Evolutionary conservation across 2,888 invertebrate genomes (phyloP), one percentile per base, ranked within the genome.

Genomic region (Drosophila siamana): DNA sequence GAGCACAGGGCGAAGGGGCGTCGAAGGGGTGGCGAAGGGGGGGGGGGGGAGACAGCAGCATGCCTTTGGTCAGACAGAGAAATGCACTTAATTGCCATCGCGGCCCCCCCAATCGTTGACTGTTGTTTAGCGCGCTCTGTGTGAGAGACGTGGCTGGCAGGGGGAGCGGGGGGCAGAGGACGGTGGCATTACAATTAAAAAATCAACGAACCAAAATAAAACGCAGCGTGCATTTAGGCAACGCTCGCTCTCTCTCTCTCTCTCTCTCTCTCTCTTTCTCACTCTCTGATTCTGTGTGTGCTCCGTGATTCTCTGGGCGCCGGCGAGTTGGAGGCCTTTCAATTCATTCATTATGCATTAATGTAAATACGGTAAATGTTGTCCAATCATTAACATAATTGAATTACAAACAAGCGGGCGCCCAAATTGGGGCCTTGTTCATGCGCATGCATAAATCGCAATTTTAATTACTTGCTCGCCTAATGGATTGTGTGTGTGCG

Each of bases 311-410:
- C 30, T 8, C 1, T n/a, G n/a, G n/a, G n/a, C n/a, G 16, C 4
- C 11, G 36, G 9, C 24, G 61, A n/a, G n/a, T n/a, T n/a, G n/a
- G n/a, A n/a, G n/a, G 40, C 54, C 51, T 69, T 67, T 60, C 74
- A 73, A 78, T 85, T 90, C 88, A 90, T 91, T 91, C 90, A 90
- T 90, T 91, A 91, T 90, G 91, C 90, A 91, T 91, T 91, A 91
- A 90, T 90, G 90, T 90, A 90, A 90, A 90, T 90, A 90, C 91
- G 90, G 90, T 90, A 90, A 91, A 91, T 90, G 90, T 90, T 91
- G 90, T 91, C 88, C 90, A 90, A 91, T 90, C 91, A 90, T 90
- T 90, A 90, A 91, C 90, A 91, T 90, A 90, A 90, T 90, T 90
- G 91, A 90, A 90, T 90, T 90, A 91, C 90, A 90, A 90, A 90